Evolutionary conservation across 2,888 invertebrate species (phyloP), one percentile per base, ranked within the genome.

Genomic region (Torymus aiolomorphi): DNA sequence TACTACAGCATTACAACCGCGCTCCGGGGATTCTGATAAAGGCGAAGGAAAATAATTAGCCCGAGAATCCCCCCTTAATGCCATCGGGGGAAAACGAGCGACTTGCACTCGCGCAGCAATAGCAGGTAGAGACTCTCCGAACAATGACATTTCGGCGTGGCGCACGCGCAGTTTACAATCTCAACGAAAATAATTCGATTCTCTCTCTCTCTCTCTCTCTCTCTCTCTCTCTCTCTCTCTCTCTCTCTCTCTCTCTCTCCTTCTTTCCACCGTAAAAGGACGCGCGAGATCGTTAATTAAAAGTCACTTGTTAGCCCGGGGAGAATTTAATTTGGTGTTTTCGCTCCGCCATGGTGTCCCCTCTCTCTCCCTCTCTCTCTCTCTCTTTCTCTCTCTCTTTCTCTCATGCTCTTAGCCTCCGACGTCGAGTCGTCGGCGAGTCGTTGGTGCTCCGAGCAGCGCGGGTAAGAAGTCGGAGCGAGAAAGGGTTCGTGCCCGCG

Each of bases 271-370:
- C n/a, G n/a, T n/a, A n/a, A n/a, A 12, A 31, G 49, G 3, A 18
- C n/a, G 14, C 24, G 42, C 42, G 59, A 73, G 70, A 72, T 76
- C 73, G 73, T 72, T 80, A 76, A 80, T 80, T 76, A 80, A 80
- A 76, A 76, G 69, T 76, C 76, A 73, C 73, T 79, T 66, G 63
- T 75, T 69, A 73, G 76, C 59, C 76, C 49, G 11, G 56, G 51
- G 61, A 59, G 56, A 76, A 76, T 72, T 80, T 73, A 76, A 80
- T 76, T 80, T 71, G 63, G 65, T 59, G 61, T 18, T 49, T 16
- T 42, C 52, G 31, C 42, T 16, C 18, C 54, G 4, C 51, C 13
- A 52, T 24, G 49, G n/a, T n/a, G n/a, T n/a, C n/a, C n/a, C n/a
- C n/a, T n/a, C 57, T 54, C 72, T 62, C 24, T 56, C 14, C 20